Evolutionary conservation across 2,113 vertebrate species (phyloP).

Genomic region (Ovibos moschatus): DNA sequence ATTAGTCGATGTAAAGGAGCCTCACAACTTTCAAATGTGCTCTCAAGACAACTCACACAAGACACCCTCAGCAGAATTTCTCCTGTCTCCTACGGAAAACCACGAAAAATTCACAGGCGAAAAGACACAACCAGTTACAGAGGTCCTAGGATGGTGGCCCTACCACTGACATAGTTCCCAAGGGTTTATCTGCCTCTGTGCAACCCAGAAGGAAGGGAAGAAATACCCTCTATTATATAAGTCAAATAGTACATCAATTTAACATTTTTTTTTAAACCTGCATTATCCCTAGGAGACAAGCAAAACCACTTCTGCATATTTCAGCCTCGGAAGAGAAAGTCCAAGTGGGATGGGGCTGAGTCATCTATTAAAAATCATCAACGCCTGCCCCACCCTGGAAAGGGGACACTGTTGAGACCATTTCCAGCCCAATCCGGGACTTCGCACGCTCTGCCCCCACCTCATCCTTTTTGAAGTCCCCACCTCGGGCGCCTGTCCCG

Average conservation of each 20-base stretch:
- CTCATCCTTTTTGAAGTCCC: not conserved
- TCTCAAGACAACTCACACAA: not conserved
- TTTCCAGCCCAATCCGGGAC: not conserved
- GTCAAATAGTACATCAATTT: not conserved
- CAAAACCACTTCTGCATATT: slow-evolving; percentile 48
- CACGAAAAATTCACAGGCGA: not conserved
- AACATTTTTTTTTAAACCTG: not conserved
- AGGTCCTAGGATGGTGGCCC: not conserved
- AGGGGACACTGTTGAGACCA: not conserved
- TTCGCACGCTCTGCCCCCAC: not conserved
- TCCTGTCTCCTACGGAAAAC: not conserved
- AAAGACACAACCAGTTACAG: not conserved
- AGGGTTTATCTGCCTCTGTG: not conserved
- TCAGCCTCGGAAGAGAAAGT: slow-evolving; percentile 11
- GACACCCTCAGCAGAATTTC: not conserved
- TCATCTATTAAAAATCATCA: not conserved
- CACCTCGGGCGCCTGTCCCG: not conserved
- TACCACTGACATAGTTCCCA: not conserved
- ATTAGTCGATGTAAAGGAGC: not conserved
- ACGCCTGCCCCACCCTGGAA: not conserved
- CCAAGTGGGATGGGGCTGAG: not conserved
- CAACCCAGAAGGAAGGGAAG: not conserved
- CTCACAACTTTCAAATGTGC: not conserved
- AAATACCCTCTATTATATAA: not conserved
- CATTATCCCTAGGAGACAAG: not conserved